Percentiles rank a stretch among this genome's conserved stretches.
Conservation (phyloP, 2,888 invertebrate genomes). For the Stenodema calcarata region DNA sequence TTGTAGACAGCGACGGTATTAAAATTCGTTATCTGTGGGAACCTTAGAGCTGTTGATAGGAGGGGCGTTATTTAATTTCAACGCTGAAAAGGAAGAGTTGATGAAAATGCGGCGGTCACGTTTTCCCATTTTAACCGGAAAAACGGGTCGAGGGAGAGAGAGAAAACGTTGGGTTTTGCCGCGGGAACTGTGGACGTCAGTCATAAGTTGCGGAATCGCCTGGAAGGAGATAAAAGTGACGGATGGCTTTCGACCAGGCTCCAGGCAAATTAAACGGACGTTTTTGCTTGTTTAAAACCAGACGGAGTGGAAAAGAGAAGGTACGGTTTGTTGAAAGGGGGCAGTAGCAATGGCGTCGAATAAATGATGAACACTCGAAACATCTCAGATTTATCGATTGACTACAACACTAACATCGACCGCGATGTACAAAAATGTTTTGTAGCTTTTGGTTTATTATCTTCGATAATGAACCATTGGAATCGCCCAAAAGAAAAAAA, state of each 20-base stretch:
- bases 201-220: not conserved
- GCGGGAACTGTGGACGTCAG: not conserved
- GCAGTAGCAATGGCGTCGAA: no score
- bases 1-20: not conserved
- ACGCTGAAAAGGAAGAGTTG: not conserved
- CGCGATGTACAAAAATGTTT: no score
- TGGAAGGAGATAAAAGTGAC: constrained; percentile 4
- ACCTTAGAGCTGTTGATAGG: not conserved
- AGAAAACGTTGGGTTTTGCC: not conserved
- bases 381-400: no score
- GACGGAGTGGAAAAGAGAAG: no score
- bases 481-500: no score
- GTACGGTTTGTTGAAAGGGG: no score
- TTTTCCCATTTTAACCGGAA: not conserved
- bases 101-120: constrained; percentile 17
- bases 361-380: no score
- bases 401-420: no score
- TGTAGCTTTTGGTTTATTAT: no score
- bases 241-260: not conserved
- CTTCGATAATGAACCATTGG: no score
- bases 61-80: not conserved
- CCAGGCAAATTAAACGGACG: not conserved
- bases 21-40: not conserved
- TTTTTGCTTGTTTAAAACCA: not conserved
- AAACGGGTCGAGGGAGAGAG: not conserved